A percentile compares a stretch with the other conserved stretches of the same genome.
Evolutionary conservation across 2,888 invertebrate species (phyloP).

Genomic region (Diaprepes abbreviatus): DNA sequence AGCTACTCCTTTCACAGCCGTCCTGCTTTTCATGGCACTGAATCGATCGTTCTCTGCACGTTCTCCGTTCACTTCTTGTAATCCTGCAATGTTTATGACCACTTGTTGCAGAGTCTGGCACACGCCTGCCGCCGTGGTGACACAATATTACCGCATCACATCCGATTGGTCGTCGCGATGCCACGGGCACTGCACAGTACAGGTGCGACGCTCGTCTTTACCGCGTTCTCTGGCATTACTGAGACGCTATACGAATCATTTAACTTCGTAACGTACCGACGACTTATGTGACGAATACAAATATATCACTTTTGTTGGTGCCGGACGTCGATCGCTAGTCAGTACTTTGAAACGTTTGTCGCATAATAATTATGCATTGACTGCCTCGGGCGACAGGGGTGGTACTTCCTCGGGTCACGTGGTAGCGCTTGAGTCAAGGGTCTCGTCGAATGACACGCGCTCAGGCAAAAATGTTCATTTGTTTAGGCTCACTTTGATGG

Average conservation of each 20-base stretch:
- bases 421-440: conserved; percentile 15
- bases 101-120: conserved; percentile 40
- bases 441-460: conserved; percentile 11
- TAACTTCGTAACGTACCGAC: conserved; percentile 54
- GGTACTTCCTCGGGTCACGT: conserved; percentile 45
- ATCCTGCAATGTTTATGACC: conserved; percentile 27
- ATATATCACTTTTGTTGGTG: conserved; percentile 58
- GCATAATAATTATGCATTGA: conserved; percentile 44
- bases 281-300: conserved; percentile 63
- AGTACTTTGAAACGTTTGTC: conserved; percentile 46
- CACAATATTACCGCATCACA: conserved; percentile 36
- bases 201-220: conserved; percentile 55
- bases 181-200: conserved; percentile 38
- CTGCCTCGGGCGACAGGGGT: conserved; percentile 42
- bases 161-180: conserved; percentile 38
- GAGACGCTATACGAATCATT: conserved; percentile 61
- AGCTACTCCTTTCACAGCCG: conserved; percentile 53
- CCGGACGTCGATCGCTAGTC: conserved; percentile 53
- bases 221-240: conserved; percentile 61
- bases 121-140: conserved; percentile 26
- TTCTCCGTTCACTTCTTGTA: conserved; percentile 26
- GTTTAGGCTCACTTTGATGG: not conserved
- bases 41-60: not conserved
- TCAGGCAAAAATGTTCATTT: not conserved
- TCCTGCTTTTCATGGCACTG: conserved; percentile 65